Base-by-base conservation (phyloP, 1,140 invertebrate genomes). In the Brachionus sp. region DNA sequence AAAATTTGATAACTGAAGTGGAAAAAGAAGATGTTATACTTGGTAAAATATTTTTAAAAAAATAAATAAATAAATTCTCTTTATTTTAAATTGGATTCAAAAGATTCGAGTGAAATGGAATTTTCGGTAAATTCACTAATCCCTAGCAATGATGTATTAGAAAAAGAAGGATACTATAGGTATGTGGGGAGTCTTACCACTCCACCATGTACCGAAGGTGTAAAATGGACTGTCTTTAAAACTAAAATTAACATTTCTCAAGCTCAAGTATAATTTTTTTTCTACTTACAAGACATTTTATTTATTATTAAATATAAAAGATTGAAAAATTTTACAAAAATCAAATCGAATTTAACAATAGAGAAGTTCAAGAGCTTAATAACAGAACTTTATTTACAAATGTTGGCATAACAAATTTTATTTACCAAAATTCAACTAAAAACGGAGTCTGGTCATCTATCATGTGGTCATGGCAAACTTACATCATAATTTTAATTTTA, bases 171-270 rank as follows among this genome's bases (percentile, higher is more conserved):
- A 12, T 90, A 87, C 83, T 94, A 93, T 86, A 86, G 92, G 1
- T 97, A 97, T 88, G 90, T 92, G 44, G 95, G 95, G 0, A 96
- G 95, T 2, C 88, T 97, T 50, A 97, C 95, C 0, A 97, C 95
- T 3, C 95, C 95, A 2, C 94, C 95, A 0, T 97, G 95, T 86
- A 91, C 91, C 5, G 95, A 97, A 90, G 91, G 93, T 3, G 95
- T 97, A 3, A 93, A 92, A 1, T 97, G 95, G 95, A 93, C 96
- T 23, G 92, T 96, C 85, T 94, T 95, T 85, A 92, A 92, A 84
- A 90, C 93, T 77, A 92, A 92, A 0, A 91, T 94, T n/a, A 88
- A 90, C 37, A 89, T 96, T 68, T 92, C 93, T 0, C 91, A 92
- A 84, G 87, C 91, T 39, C 94, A 95, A 92, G 94, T 95, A 88